Conservation (phyloP, 2,797 vertebrate species). For the Lepus townsendii region DNA sequence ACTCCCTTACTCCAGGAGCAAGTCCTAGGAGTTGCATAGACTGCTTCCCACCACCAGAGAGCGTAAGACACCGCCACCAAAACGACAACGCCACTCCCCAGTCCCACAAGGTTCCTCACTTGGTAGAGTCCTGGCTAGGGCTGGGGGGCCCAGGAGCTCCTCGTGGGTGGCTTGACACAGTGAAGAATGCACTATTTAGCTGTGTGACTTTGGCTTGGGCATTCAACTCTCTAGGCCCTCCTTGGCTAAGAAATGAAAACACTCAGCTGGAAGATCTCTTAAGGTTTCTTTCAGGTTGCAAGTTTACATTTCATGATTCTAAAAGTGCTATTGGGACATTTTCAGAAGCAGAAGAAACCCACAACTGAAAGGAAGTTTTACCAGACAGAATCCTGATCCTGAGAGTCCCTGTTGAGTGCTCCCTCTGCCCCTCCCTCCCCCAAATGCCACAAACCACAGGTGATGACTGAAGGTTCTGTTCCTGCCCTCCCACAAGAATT, state of each 20-base stretch:
- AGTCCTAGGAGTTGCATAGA: neutral
- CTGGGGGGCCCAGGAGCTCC: neutral
- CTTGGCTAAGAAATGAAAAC: conserved; percentile 64
- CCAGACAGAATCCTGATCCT: conserved; percentile 20
- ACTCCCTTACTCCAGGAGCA: neutral
- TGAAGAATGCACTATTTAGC: neutral
- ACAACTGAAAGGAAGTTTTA: conserved; percentile 38
- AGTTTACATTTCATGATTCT: conserved; percentile 44
- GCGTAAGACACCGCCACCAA: neutral
- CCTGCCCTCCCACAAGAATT: conserved; percentile 30
- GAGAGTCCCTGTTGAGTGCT: neutral
- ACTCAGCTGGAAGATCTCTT: neutral
- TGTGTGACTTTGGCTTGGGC: conserved; percentile 29
- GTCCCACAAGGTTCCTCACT: neutral
- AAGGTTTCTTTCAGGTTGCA: neutral
- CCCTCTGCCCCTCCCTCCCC: neutral
- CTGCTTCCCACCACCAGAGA: neutral
- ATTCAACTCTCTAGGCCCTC: conserved; percentile 32
- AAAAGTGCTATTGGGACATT: conserved; percentile 4
- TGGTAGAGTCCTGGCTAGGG: neutral
- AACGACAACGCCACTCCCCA: neutral
- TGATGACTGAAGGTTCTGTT: neutral
- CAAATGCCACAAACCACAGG: neutral
- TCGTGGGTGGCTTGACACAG: neutral
- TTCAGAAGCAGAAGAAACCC: conserved; percentile 48